Percentiles rank a stretch among this genome's conserved stretches.
Evolutionary conservation across 2,113 vertebrate genomes (phyloP).

Genomic region (Mastomys natalensis): DNA sequence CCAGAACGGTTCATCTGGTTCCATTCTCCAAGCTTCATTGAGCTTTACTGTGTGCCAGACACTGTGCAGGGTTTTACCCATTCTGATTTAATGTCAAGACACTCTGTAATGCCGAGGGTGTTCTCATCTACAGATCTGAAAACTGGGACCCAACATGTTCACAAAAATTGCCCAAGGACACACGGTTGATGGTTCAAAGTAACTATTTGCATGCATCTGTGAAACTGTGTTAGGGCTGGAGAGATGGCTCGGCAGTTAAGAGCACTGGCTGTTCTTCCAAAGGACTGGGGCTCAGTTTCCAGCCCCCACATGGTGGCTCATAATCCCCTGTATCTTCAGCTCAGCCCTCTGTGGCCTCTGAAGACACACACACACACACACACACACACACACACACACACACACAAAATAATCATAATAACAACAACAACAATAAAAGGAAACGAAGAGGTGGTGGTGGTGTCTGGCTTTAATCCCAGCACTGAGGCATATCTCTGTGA

Average conservation of each 20-base stretch:
- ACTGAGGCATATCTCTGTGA: neutral
- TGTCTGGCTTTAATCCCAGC: neutral
- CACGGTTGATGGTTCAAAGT: neutral
- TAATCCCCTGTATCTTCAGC: neutral
- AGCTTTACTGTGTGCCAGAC: neutral
- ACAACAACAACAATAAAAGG: neutral
- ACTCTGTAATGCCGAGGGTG: neutral
- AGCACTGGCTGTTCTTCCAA: neutral
- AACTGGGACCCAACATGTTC: neutral
- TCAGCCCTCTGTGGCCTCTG: neutral
- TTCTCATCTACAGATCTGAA: conserved; percentile 7
- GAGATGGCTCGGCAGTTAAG: neutral
- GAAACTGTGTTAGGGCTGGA: neutral
- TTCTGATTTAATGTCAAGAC: conserved; percentile 2
- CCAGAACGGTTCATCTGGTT: neutral
- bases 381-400: neutral
- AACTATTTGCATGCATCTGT: neutral
- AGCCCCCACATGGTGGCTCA: neutral
- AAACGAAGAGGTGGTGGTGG: neutral
- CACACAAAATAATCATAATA: neutral
- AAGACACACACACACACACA: neutral
- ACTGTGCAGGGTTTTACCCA: neutral
- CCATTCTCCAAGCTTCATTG: neutral
- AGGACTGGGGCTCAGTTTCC: neutral
- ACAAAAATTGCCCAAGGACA: neutral